Conservation (phyloP, 1,140 invertebrate species). For the Aphaenogaster rudis region DNA sequence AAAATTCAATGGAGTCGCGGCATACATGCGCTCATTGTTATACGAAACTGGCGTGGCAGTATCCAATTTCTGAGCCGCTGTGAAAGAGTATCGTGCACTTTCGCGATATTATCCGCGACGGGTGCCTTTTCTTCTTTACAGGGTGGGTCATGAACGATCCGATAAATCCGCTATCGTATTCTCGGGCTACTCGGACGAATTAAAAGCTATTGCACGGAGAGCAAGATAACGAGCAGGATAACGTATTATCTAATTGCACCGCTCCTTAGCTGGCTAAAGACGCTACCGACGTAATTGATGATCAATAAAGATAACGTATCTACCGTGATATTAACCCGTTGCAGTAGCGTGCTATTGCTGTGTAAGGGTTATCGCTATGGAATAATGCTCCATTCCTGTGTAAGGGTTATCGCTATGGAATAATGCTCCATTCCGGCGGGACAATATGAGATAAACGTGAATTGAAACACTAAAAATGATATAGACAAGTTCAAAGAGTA, state of each 20-base stretch:
- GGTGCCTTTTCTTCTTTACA: not conserved
- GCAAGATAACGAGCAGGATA: constrained; percentile 29
- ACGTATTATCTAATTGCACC: constrained; percentile 55
- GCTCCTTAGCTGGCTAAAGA: constrained; percentile 50
- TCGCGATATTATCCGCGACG: constrained; percentile 55
- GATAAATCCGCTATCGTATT: constrained; percentile 54
- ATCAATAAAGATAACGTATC: constrained; percentile 62
- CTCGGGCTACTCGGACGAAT: constrained; percentile 36
- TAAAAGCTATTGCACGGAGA: constrained; percentile 39
- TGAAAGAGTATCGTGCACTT: constrained; percentile 50
- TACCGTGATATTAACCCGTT: constrained; percentile 46
- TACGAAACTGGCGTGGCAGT: not conserved
- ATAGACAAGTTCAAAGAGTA: not conserved
- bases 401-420: constrained; percentile 40
- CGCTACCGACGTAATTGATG: constrained; percentile 47
- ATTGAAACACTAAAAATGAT: not conserved
- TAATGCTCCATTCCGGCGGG: not conserved
- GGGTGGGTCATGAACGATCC: not conserved
- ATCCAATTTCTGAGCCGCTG: constrained; percentile 62
- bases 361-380: constrained; percentile 41
- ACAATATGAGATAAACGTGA: constrained; percentile 44
- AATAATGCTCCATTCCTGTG: not conserved
- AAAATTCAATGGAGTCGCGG: constrained; percentile 69
- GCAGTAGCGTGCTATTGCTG: constrained; percentile 10
- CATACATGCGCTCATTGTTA: not conserved